These are phyloP conservation scores for Scomberomorus guttatus DNA, from an alignment of 2,797 vertebrate genomes.

Conservation along the genomic window DNA sequence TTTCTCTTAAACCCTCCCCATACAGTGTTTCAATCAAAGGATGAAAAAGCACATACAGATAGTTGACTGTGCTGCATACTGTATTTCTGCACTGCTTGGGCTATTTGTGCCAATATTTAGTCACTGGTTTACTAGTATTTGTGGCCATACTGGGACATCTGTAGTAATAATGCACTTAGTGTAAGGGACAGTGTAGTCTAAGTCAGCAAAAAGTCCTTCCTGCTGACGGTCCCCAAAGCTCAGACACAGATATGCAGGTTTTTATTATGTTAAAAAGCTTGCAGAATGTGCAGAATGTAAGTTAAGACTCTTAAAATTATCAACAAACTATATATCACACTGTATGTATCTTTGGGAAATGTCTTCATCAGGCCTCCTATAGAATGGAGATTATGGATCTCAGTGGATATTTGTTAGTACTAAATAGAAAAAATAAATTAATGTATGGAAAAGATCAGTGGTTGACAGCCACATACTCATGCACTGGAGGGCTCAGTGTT, in stretches of 20 bases:
- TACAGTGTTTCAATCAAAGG: slow-evolving; percentile 10
- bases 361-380: background rate
- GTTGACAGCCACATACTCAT: slow-evolving; percentile 43
- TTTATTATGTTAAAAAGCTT: slow-evolving; percentile 32
- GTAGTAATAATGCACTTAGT: slow-evolving; percentile 77
- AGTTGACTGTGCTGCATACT: slow-evolving; percentile 3
- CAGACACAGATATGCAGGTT: slow-evolving; percentile 40
- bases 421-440: slow-evolving; percentile 36
- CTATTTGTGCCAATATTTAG: slow-evolving; percentile 9
- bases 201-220: slow-evolving; percentile 16
- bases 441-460: slow-evolving; percentile 23
- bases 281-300: slow-evolving; percentile 21
- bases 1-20: slow-evolving; percentile 16
- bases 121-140: slow-evolving; percentile 37
- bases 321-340: slow-evolving; percentile 11
- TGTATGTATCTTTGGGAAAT: background rate
- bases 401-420: background rate
- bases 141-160: slow-evolving; percentile 48
- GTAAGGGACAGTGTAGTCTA: slow-evolving; percentile 42
- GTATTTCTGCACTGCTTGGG: slow-evolving; percentile 23
- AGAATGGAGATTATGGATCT: background rate
- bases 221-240: slow-evolving; percentile 49
- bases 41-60: slow-evolving; percentile 19
- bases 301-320: slow-evolving; percentile 19
- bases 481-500: slow-evolving; percentile 36